Evolutionary conservation across 1,140 invertebrate genomes (phyloP).

Genomic region (Aphelenchoides besseyi): DNA sequence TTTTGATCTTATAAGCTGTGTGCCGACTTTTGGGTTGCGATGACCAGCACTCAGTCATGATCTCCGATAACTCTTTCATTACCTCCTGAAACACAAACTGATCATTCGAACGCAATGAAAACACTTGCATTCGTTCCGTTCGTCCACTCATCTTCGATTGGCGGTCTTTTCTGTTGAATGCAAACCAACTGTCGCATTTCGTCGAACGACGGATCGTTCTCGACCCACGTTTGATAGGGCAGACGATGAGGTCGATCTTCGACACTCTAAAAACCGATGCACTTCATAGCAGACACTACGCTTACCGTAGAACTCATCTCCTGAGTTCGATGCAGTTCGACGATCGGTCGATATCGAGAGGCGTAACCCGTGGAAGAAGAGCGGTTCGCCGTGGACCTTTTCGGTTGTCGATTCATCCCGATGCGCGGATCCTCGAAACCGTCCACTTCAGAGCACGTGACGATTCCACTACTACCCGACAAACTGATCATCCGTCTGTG

Average conservation of each 20-base stretch:
- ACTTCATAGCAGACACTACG: too few species aligned
- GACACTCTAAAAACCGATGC: conserved; percentile 15
- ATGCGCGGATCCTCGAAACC: conserved; percentile 8
- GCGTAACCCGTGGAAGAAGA: conserved; percentile 6
- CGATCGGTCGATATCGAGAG: conserved; percentile 17
- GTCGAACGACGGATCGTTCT: conserved; percentile 28
- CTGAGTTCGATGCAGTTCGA: not conserved
- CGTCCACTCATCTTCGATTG: conserved; percentile 22
- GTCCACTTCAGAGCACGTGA: too few species aligned
- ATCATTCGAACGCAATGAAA: conserved; percentile 4
- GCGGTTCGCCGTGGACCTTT: too few species aligned
- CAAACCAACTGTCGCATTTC: conserved; percentile 23
- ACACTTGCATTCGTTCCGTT: conserved; percentile 29
- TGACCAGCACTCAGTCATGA: conserved; percentile 24
- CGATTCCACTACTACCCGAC: conserved; percentile 37
- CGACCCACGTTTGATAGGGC: conserved; percentile 22
- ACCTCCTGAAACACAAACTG: conserved; percentile 11
- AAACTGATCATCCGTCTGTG: conserved; percentile 40
- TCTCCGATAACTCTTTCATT: conserved; percentile 17
- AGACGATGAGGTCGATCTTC: conserved; percentile 25
- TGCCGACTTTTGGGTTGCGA: conserved; percentile 21
- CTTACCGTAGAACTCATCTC: conserved; percentile 16
- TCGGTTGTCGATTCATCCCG: not conserved
- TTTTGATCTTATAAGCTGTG: conserved; percentile 28
- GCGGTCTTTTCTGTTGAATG: conserved; percentile 15